Evolutionary conservation across 2,888 invertebrate genomes (phyloP).

Genomic region (Diplolepis rosae): DNA sequence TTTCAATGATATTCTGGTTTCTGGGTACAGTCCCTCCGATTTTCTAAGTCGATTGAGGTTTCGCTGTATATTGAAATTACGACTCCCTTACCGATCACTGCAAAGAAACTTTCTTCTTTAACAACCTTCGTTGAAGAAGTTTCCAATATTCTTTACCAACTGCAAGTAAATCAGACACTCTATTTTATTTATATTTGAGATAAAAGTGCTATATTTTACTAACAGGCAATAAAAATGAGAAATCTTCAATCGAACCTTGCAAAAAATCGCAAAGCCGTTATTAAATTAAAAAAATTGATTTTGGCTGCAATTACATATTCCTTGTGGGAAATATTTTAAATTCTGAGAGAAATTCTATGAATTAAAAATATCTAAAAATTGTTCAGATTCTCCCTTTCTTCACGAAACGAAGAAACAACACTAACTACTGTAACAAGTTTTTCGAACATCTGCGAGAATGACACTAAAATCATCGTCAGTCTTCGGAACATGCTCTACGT

Average conservation of each 20-base stretch:
- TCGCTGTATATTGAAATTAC: too few relatives aligned
- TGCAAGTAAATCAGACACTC: too few relatives aligned
- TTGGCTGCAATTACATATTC: not conserved
- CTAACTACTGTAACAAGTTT: conserved; percentile 88
- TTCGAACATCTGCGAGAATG: conserved; percentile 89
- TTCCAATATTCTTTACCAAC: too few relatives aligned
- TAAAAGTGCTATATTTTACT: too few relatives aligned
- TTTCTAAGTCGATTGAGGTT: too few relatives aligned
- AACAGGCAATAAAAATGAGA: not conserved
- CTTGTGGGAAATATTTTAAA: not conserved
- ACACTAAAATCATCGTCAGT: conserved; percentile 90
- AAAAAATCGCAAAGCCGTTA: too few relatives aligned
- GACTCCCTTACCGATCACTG: too few relatives aligned
- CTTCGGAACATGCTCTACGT: conserved; percentile 72
- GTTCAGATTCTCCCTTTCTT: not conserved
- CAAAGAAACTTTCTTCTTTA: too few relatives aligned
- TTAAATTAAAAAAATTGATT: not conserved
- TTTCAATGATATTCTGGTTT: too few relatives aligned
- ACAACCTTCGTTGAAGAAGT: too few relatives aligned
- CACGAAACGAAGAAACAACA: conserved; percentile 40
- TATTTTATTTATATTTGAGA: too few relatives aligned
- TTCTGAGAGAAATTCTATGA: not conserved
- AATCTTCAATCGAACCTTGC: not conserved
- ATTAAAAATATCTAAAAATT: not conserved
- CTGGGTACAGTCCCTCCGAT: too few relatives aligned